Evolutionary conservation across 2,797 vertebrate genomes (phyloP), one percentile per base, ranked within the genome.

Genomic region (Peromyscus eremicus): DNA sequence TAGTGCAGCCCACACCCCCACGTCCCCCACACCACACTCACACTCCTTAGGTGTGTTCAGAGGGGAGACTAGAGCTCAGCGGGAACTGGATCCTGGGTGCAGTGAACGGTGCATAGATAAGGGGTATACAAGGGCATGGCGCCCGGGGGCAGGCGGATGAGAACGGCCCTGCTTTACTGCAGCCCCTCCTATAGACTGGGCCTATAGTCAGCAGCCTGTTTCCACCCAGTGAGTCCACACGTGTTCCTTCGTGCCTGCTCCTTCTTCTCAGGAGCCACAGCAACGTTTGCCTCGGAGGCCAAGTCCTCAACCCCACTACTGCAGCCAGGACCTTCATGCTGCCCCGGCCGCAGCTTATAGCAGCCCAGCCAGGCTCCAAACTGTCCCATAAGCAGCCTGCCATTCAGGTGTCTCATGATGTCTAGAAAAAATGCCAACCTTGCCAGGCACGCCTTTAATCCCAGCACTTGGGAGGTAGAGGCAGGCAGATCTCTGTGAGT

Each of bases 21-120:
- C 23, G 17, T 6, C 32, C 7, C 84, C 23, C 2, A 40, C 40
- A 6, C 10, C 9, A 19, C 46, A 70, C 6, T 23, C 25, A 11
- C 8, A 0, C 34, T 0, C 25, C 23, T 16, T 1, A 16, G 46
- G 62, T 23, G 4, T 66, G 43, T 19, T 29, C 87, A 0, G 2
- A 49, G 43, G 10, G 34, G 55, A 40, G 55, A n/a, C 10, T 9
- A 12, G 2, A 34, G 32, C 77, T 55, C 75, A 2, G 10, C 46
- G n/a, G 5, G 3, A n/a, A 75, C 23, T 9, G 14, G 70, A 52
- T 12, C 37, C n/a, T 6, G 23, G 64, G 40, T 8, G 0, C 2
- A 0, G 29, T 0, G 73, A 70, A 5, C 37, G 25, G 25, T 43
- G 46, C 43, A 1, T 13, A n/a, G 84, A 40, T 25, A 11, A 40